Evolutionary conservation across 2,888 invertebrate species (phyloP).

Genomic region (Cataglyphis altisquamis): DNA sequence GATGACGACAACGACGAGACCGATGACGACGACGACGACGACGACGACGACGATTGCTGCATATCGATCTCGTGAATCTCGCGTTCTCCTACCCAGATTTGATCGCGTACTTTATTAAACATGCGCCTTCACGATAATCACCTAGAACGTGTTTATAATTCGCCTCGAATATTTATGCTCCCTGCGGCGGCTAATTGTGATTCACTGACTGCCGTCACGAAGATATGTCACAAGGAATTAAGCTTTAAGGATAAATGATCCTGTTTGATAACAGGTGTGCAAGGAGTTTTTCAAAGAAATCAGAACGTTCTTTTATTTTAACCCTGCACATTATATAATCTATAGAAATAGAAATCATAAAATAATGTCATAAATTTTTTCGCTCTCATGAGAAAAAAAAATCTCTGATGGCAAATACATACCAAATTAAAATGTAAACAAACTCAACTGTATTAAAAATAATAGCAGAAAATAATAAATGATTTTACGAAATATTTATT

Average conservation of each 20-base stretch:
- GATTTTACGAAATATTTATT: neutral
- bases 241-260: constrained; percentile 37
- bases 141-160: constrained; percentile 38
- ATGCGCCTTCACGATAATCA: constrained; percentile 59
- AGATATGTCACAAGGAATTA: constrained; percentile 48
- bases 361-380: constrained; percentile 4
- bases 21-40: constrained; percentile 37
- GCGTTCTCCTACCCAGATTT: constrained; percentile 45
- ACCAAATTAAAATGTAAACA: neutral
- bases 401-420: neutral
- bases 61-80: constrained; percentile 59
- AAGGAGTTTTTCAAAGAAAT: constrained; percentile 5
- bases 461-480: constrained; percentile 18
- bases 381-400: neutral
- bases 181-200: constrained; percentile 52
- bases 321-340: neutral
- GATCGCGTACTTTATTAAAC: constrained; percentile 64
- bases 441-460: neutral
- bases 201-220: constrained; percentile 57
- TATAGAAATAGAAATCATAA: neutral
- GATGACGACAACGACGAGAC: constrained; percentile 51
- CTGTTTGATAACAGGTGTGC: constrained; percentile 6
- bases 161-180: constrained; percentile 49
- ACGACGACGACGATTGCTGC: constrained; percentile 24
- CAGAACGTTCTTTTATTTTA: constrained; percentile 2